These are phyloP conservation scores for Hecatera dysodea DNA, from an alignment of 2,888 invertebrate genomes.

Conservation along the genomic window DNA sequence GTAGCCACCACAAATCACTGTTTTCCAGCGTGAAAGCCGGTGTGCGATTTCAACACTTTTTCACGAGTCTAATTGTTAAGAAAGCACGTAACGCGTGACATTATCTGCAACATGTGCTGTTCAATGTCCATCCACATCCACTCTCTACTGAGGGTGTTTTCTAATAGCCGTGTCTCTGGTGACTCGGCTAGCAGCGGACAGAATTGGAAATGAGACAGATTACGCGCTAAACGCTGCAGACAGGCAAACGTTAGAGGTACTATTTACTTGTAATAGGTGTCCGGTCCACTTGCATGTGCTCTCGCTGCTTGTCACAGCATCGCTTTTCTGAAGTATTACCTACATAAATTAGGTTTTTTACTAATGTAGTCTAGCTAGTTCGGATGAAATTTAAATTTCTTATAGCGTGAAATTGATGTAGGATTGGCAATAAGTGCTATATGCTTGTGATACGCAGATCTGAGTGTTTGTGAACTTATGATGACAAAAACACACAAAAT, in stretches of 20 bases:
- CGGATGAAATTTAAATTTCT: conserved; percentile 15
- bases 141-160: conserved; percentile 57
- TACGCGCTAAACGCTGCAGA: conserved; percentile 36
- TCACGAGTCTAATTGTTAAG: conserved; percentile 58
- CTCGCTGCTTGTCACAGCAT: conserved; percentile 16
- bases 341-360: conserved; percentile 23
- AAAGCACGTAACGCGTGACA: conserved; percentile 54
- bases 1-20: background rate
- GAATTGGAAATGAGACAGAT: conserved; percentile 49
- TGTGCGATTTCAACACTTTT: conserved; percentile 52
- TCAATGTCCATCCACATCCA: conserved; percentile 29
- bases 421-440: background rate
- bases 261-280: conserved; percentile 4
- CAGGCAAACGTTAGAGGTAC: conserved; percentile 12
- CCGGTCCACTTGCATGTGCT: conserved; percentile 13
- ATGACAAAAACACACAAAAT: too few species aligned
- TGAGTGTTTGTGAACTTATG: background rate
- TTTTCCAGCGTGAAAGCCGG: conserved; percentile 45
- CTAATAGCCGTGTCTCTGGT: conserved; percentile 47
- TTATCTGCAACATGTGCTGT: conserved; percentile 20
- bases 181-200: conserved; percentile 31
- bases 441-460: background rate
- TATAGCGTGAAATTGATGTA: background rate
- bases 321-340: conserved; percentile 25
- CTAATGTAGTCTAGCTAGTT: conserved; percentile 1